A percentile compares a stretch with the other conserved stretches of the same genome.
These are phyloP conservation scores for Ecliptopera silaceata DNA, from an alignment of 2,888 invertebrate species.

Conservation along the genomic window DNA sequence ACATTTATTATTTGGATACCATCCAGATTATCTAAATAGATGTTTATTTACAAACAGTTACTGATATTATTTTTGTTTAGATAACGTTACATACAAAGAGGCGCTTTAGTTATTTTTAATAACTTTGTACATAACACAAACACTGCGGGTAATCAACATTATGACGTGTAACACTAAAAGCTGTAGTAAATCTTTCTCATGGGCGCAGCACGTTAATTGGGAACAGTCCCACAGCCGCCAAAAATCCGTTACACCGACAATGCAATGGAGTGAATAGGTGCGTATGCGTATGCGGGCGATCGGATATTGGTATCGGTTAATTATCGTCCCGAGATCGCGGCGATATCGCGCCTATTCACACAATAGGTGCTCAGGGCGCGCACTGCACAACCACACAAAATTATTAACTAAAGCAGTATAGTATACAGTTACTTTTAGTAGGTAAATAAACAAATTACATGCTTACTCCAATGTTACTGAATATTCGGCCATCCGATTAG, in stretches of 20 bases:
- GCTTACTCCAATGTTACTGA: no score
- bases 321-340: conserved; percentile 45
- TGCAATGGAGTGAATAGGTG: conserved; percentile 45
- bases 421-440: no score
- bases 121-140: not conserved
- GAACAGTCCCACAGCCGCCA: conserved; percentile 43
- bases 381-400: not conserved
- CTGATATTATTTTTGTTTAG: conserved; percentile 24
- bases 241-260: conserved; percentile 46
- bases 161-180: conserved; percentile 1
- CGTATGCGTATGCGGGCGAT: conserved; percentile 50
- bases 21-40: conserved; percentile 36
- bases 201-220: conserved; percentile 27
- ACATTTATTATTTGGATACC: conserved; percentile 42
- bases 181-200: conserved; percentile 17
- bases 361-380: conserved; percentile 17
- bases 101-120: no score
- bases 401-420: not conserved
- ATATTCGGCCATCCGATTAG: no score
- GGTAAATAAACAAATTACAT: no score
- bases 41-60: conserved; percentile 38
- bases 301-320: conserved; percentile 43
- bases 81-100: no score
- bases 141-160: conserved; percentile 5
- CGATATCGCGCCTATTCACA: conserved; percentile 31